These are phyloP conservation scores for Drosophila nigrodunni DNA, from an alignment of 1,140 invertebrate genomes.

Conservation along the genomic window DNA sequence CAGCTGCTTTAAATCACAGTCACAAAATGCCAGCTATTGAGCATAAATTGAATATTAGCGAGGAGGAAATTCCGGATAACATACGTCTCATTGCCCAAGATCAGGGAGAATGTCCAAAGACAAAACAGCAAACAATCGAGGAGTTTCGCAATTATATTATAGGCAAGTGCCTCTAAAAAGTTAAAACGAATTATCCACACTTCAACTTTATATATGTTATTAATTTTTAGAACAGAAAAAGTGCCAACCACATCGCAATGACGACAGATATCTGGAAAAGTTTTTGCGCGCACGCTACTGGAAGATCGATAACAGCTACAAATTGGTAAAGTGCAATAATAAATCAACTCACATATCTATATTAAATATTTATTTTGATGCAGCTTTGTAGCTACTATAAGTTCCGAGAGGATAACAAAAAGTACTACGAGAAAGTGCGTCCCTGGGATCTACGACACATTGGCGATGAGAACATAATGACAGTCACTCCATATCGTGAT, in stretches of 20 bases:
- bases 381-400: slow-evolving; percentile 91
- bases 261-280: slow-evolving; percentile 92
- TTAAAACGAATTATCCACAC: not conserved
- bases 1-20: slow-evolving; percentile 5
- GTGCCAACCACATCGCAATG: slow-evolving; percentile 90
- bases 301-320: slow-evolving; percentile 91
- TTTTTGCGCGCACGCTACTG: slow-evolving; percentile 94
- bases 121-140: slow-evolving; percentile 85
- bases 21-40: slow-evolving; percentile 72
- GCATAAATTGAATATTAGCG: slow-evolving; percentile 66
- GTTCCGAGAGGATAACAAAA: slow-evolving; percentile 90
- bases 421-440: slow-evolving; percentile 88
- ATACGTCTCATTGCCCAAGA: slow-evolving; percentile 67
- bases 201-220: slow-evolving; percentile 85
- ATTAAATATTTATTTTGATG: slow-evolving; percentile 48
- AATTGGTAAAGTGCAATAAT: slow-evolving; percentile 87
- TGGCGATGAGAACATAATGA: slow-evolving; percentile 89
- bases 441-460: slow-evolving; percentile 88
- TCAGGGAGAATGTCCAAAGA: slow-evolving; percentile 86
- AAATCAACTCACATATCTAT: slow-evolving; percentile 27
- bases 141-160: slow-evolving; percentile 91
- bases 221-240: slow-evolving; percentile 88
- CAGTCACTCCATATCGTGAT: slow-evolving; percentile 90
- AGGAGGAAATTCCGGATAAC: slow-evolving; percentile 74
- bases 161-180: slow-evolving; percentile 85